Evolutionary conservation across 2,888 invertebrate genomes (phyloP), one percentile per base, ranked within the genome.

Genomic region (Eulithis testata): DNA sequence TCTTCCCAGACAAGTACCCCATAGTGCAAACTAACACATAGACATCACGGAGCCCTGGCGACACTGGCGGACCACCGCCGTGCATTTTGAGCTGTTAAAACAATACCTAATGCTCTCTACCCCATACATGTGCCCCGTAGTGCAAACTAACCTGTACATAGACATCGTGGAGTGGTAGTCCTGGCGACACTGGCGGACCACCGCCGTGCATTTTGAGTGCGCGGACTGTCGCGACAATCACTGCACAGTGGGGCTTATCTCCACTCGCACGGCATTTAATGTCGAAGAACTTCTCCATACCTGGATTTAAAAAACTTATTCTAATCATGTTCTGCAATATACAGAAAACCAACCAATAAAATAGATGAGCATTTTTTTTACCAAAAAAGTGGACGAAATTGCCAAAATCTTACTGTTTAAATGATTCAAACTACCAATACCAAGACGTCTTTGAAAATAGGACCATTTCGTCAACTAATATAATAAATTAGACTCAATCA

Each of bases 121-220:
- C 50, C 50, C 50, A 50, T 21, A 50, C 21, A 50, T 36, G 31
- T 51, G 9, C 36, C n/a, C 36, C 27, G 5, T 50, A 50, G 27
- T 50, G 12, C n/a, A 47, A 36, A 44, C 43, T 11, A 43, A 90
- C 92, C 88, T 89, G 81, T 0, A 95, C 92, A 81, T 99, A 99
- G 76, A 96, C 98, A 50, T 95, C 94, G 69, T 97, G 95, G 0
- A 99, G 93, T 0, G 97, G 97, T n/a, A 95, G 89, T 2, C 98
- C 98, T 2, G 98, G 95, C 0, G 95, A 94, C 9, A 99, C 98
- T 0, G 96, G 83, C 0, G 99, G 98, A 0, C 99, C 99, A 54
- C 99, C 99, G 37, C 99, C 99, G 88, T 99, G 99, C 98, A 99
- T 98, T 94, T 99, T 99, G 61, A 99, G 94, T 14, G 99, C 99